A percentile compares a stretch with the other conserved stretches of the same genome.
phyloP scores from a whole-genome alignment of 2,113 vertebrate species.

The Carassius auratus region DNA sequence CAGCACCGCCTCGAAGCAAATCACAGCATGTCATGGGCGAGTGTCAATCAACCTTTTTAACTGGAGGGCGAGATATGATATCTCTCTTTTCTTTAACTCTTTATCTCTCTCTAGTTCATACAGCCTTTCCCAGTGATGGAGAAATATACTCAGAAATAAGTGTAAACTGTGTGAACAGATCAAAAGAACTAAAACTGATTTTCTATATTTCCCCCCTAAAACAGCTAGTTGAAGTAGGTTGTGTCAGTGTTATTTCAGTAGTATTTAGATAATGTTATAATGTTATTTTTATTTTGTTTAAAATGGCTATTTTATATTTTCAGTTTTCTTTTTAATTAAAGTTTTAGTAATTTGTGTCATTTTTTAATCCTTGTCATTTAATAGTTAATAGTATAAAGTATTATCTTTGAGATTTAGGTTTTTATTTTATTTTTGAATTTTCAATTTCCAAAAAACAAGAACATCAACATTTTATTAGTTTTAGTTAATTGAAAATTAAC shows the following conservation, averaged over 20 bases:
- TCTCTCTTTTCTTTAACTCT: neutral
- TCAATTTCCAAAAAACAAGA: neutral
- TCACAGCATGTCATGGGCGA: neutral
- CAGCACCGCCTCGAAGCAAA: slow-evolving; percentile 14
- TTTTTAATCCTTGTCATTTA: too few relatives aligned
- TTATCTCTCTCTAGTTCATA: neutral
- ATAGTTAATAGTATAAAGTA: too few relatives aligned
- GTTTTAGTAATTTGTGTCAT: too few relatives aligned
- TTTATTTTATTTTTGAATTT: neutral
- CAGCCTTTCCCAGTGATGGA: neutral
- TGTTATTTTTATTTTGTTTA: too few relatives aligned
- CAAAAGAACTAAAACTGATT: too few relatives aligned
- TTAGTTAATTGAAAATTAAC: neutral
- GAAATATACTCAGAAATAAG: neutral
- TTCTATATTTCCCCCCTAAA: too few relatives aligned
- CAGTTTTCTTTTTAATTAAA: too few relatives aligned
- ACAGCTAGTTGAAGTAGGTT: too few relatives aligned
- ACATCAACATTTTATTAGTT: neutral
- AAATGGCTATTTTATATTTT: too few relatives aligned
- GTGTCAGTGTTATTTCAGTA: too few relatives aligned
- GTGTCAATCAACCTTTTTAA: slow-evolving; percentile 17
- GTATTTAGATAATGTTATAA: too few relatives aligned
- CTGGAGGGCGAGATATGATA: neutral
- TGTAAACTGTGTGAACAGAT: neutral
- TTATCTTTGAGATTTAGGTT: neutral